Percentiles rank a stretch among this genome's conserved stretches.
phyloP scores from a whole-genome alignment of 2,888 invertebrate genomes.

The Lordiphosa fenestrarum region DNA sequence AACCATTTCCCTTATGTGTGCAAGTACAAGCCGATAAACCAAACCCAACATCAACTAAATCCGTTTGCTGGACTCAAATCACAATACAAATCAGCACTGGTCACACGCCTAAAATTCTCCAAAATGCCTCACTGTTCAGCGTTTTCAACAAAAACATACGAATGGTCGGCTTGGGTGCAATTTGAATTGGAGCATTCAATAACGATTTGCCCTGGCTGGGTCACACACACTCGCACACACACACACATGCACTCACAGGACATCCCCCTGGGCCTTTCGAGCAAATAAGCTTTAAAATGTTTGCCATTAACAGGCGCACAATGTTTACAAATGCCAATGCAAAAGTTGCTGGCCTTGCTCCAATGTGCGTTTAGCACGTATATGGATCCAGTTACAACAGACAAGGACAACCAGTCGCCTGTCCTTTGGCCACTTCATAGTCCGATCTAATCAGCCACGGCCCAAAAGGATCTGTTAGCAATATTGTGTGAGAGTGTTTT shows the following conservation, averaged over 20 bases:
- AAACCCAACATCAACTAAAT: constrained; percentile 34
- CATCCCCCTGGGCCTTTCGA: constrained; percentile 17
- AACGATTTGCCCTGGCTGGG: constrained; percentile 54
- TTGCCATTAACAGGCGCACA: constrained; percentile 46
- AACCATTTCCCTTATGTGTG: constrained; percentile 6
- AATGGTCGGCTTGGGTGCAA: constrained; percentile 64
- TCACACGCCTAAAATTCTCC: constrained; percentile 16
- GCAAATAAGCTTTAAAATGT: constrained; percentile 64
- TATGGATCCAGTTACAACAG: constrained; percentile 29
- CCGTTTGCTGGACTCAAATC: constrained; percentile 46
- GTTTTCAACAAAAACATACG: constrained; percentile 51
- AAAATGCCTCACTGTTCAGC: constrained; percentile 36
- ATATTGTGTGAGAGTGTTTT: constrained; percentile 49
- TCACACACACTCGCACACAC: constrained; percentile 1
- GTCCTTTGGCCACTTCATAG: constrained; percentile 13
- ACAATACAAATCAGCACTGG: constrained; percentile 51
- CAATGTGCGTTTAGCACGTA: constrained; percentile 48
- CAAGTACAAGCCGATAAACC: not conserved
- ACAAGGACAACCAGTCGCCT: constrained; percentile 16
- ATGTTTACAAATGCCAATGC: constrained; percentile 51
- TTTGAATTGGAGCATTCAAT: constrained; percentile 67
- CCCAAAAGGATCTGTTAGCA: constrained; percentile 64
- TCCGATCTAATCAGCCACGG: constrained; percentile 64
- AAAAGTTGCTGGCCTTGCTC: constrained; percentile 30
- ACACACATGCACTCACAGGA: not conserved